phyloP scores from a whole-genome alignment of 2,888 invertebrate species.

The Sympetrum striolatum region DNA sequence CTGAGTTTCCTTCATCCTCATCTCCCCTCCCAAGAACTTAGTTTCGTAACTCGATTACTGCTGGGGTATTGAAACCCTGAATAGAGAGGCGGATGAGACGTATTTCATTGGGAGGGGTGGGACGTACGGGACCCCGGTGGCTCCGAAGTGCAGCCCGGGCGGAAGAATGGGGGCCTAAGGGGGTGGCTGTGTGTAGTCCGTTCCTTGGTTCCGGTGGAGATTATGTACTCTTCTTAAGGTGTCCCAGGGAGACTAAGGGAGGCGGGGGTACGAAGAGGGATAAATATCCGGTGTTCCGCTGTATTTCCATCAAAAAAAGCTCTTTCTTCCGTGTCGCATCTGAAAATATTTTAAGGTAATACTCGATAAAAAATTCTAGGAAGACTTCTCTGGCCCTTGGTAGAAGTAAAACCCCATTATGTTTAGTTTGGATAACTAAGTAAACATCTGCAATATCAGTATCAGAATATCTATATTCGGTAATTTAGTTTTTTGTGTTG shows the following conservation, averaged over 20 bases:
- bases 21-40: slow-evolving; percentile 45
- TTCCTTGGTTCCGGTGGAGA: background rate
- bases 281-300: background rate
- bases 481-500: no score
- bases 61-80: slow-evolving; percentile 49
- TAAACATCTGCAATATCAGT: no score
- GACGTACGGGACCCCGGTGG: slow-evolving; percentile 9
- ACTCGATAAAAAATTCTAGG: no score
- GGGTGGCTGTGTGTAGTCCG: background rate
- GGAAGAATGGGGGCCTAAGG: background rate
- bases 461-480: no score
- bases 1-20: background rate
- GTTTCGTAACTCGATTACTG: slow-evolving; percentile 49
- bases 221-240: background rate
- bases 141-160: background rate
- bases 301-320: no score
- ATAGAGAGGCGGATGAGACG: slow-evolving; percentile 49
- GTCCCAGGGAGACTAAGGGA: background rate
- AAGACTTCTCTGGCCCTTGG: no score
- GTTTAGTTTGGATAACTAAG: no score
- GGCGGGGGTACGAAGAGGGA: background rate
- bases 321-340: no score
- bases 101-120: slow-evolving; percentile 48
- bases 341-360: no score
- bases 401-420: no score